Evolutionary conservation across 2,797 vertebrate genomes (phyloP).

Genomic region (Silurus aristotelis): DNA sequence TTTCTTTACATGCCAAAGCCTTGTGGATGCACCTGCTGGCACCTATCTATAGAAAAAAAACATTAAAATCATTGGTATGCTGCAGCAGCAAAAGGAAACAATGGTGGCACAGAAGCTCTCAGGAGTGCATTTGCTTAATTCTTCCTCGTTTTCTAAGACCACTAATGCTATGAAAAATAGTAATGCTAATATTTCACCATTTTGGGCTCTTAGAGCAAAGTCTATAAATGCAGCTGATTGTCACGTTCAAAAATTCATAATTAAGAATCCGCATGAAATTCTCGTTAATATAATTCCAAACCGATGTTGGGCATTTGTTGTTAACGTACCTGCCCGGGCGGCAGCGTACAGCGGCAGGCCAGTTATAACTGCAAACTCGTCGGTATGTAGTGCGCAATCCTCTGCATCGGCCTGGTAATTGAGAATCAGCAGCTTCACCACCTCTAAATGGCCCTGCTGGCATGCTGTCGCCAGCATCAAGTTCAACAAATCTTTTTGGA

Average conservation of each 20-base stretch:
- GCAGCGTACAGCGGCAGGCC: slow-evolving; percentile 88
- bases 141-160: no score
- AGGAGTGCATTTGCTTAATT: no score
- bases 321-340: slow-evolving; percentile 81
- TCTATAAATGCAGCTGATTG: background rate
- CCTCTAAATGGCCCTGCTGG: slow-evolving; percentile 82
- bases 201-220: background rate
- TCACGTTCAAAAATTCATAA: background rate
- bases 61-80: no score
- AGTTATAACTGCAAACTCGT: slow-evolving; percentile 86
- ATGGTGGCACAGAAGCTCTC: no score
- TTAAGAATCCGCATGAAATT: background rate
- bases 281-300: background rate
- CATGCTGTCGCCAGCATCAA: slow-evolving; percentile 90
- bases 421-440: slow-evolving; percentile 84
- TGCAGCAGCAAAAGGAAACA: no score
- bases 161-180: no score
- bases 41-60: no score
- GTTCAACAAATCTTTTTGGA: slow-evolving; percentile 82
- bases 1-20: no score
- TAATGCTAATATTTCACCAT: no score
- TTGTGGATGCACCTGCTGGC: no score
- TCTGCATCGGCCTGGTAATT: slow-evolving; percentile 82
- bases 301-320: background rate
- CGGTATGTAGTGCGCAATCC: slow-evolving; percentile 80